Evolutionary conservation across 1,140 invertebrate species (phyloP).

Genomic region (Bombus polaris): DNA sequence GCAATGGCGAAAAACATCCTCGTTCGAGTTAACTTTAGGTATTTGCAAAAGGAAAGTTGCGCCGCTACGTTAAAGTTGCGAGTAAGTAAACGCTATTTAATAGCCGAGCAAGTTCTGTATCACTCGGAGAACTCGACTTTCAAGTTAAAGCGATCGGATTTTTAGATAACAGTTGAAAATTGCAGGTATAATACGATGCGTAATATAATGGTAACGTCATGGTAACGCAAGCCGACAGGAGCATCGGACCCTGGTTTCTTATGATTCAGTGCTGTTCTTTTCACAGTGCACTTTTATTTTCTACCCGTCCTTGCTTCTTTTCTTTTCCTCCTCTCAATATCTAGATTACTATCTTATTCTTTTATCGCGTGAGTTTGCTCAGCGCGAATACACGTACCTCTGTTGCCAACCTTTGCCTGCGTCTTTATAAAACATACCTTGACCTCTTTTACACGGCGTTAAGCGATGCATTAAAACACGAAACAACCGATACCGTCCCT

Average conservation of each 20-base stretch:
- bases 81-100: background rate
- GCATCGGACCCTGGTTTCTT: slow-evolving; percentile 54
- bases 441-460: background rate
- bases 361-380: slow-evolving; percentile 35
- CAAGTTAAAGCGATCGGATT: slow-evolving; percentile 72
- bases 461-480: too few species aligned
- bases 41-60: too few species aligned
- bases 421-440: background rate
- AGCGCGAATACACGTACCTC: background rate
- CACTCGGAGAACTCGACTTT: slow-evolving; percentile 37
- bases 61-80: background rate
- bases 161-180: slow-evolving; percentile 77
- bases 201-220: slow-evolving; percentile 76
- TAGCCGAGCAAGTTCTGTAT: background rate
- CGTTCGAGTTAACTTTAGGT: too few species aligned
- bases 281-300: slow-evolving; percentile 64
- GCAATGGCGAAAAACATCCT: too few species aligned
- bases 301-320: slow-evolving; percentile 36
- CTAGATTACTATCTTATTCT: slow-evolving; percentile 70
- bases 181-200: slow-evolving; percentile 79
- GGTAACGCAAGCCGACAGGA: slow-evolving; percentile 76
- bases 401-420: too few species aligned
- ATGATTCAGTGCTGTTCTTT: slow-evolving; percentile 76
- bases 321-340: slow-evolving; percentile 54
- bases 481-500: too few species aligned